Evolutionary conservation across 2,113 vertebrate genomes (phyloP).

Genomic region (Axis porcinus): DNA sequence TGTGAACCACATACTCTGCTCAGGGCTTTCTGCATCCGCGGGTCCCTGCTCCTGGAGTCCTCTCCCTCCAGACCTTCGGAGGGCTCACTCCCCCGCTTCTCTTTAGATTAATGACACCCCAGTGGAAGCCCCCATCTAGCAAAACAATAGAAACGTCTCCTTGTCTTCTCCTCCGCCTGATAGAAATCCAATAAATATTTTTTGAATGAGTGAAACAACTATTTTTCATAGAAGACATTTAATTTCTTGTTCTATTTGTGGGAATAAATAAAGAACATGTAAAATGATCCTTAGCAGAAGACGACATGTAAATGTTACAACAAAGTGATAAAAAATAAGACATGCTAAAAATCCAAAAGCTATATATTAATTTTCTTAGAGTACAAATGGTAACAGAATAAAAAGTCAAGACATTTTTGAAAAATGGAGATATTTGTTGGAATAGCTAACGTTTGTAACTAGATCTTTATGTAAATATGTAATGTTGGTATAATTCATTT

Average conservation of each 20-base stretch:
- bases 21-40: background rate
- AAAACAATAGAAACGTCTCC: background rate
- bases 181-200: constrained; percentile 27
- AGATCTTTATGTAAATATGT: background rate
- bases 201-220: background rate
- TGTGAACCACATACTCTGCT: background rate
- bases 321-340: background rate
- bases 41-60: background rate
- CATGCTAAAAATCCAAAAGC: background rate
- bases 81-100: background rate
- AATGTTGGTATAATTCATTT: background rate
- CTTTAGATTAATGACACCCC: background rate
- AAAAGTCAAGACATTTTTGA: background rate
- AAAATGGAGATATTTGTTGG: background rate
- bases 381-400: background rate
- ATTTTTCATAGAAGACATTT: constrained; percentile 54
- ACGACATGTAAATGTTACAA: background rate
- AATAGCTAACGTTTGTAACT: background rate
- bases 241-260: constrained; percentile 53
- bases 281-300: constrained; percentile 26
- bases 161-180: background rate
- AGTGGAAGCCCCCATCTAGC: background rate
- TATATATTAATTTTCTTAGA: background rate
- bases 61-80: background rate
- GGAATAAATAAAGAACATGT: constrained; percentile 40